phyloP scores from a whole-genome alignment of 1,140 invertebrate species.

The Zaprionus tsacasi region DNA sequence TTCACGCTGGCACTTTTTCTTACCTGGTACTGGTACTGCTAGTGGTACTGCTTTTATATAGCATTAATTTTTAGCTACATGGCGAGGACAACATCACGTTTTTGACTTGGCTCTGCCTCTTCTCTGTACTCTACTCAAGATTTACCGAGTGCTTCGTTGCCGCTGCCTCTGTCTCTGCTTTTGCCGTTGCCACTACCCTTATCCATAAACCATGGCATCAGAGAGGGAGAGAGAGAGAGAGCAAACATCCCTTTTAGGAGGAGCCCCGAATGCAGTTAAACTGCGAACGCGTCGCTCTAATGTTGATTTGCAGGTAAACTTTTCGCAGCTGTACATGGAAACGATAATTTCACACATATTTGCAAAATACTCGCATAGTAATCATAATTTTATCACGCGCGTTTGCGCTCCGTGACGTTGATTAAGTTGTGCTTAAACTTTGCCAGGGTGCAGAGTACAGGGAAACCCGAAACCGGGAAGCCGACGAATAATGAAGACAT shows the following conservation, averaged over 20 bases:
- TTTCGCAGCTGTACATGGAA: constrained; percentile 57
- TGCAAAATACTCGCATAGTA: constrained; percentile 49
- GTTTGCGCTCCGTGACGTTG: constrained; percentile 62
- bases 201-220: constrained; percentile 14
- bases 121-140: constrained; percentile 14
- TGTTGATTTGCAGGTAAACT: constrained; percentile 47
- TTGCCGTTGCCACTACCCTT: not conserved
- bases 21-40: constrained; percentile 21
- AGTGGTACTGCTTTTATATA: constrained; percentile 42
- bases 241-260: constrained; percentile 34
- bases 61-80: constrained; percentile 37
- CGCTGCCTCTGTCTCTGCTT: not conserved
- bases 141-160: constrained; percentile 14
- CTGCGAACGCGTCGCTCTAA: constrained; percentile 14
- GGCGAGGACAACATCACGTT: constrained; percentile 35
- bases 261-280: constrained; percentile 24
- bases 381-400: constrained; percentile 77
- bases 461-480: constrained; percentile 4
- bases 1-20: constrained; percentile 13
- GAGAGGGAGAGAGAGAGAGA: not conserved
- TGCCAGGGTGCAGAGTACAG: constrained; percentile 22
- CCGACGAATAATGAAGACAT: constrained; percentile 40
- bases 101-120: constrained; percentile 17
- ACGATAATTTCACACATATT: constrained; percentile 78
- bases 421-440: constrained; percentile 80